A percentile compares a stretch with the other conserved stretches of the same genome.
Conservation (phyloP, 2,113 vertebrate species). For the Geococcyx californianus region DNA sequence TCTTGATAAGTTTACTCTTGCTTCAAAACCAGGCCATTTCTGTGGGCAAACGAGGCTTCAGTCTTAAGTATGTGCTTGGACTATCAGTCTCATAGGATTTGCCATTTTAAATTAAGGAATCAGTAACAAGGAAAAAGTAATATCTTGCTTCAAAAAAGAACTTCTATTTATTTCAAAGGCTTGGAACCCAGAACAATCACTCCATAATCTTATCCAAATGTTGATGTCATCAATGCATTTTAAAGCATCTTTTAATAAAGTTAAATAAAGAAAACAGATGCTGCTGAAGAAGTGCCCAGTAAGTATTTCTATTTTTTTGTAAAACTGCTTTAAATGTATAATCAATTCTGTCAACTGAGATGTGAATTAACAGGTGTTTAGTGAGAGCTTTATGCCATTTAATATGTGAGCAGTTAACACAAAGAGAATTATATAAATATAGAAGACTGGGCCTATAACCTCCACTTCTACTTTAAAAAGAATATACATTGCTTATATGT, state of each 20-base stretch:
- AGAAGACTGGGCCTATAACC: background rate
- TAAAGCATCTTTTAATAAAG: constrained; percentile 25
- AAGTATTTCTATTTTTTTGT: constrained; percentile 22
- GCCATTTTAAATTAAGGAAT: background rate
- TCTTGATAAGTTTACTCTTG: background rate
- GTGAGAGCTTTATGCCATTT: background rate
- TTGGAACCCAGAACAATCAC: background rate
- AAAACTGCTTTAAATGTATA: constrained; percentile 6
- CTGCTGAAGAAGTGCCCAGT: background rate
- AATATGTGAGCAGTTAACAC: background rate
- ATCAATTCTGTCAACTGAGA: background rate
- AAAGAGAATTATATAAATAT: background rate
- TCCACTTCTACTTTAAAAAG: background rate
- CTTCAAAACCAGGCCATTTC: background rate
- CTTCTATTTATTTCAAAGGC: background rate
- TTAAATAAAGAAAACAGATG: constrained; percentile 33
- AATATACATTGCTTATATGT: background rate
- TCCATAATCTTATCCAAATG: background rate
- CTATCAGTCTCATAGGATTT: background rate
- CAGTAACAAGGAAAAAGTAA: background rate
- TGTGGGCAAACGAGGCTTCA: background rate
- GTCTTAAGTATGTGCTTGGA: background rate
- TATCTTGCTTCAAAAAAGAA: background rate
- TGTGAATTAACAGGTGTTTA: constrained; percentile 14
- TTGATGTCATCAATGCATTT: background rate